Conservation (phyloP, 2,797 vertebrate species). For the Prunella strophiata region DNA sequence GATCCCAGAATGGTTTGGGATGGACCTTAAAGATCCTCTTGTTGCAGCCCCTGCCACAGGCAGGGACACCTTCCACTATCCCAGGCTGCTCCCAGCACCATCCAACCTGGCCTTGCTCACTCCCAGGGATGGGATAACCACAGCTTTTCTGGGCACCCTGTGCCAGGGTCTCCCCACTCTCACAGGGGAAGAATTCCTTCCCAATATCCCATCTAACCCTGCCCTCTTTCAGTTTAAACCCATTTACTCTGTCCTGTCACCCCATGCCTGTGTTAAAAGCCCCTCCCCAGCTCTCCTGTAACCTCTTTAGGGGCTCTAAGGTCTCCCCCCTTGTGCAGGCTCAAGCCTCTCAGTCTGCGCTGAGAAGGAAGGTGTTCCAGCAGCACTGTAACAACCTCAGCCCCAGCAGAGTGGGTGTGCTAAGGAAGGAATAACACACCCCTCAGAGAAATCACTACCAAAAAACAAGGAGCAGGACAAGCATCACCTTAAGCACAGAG, state of each 20-base stretch:
- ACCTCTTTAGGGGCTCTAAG: not conserved
- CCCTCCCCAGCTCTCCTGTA: not conserved
- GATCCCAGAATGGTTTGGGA: not conserved
- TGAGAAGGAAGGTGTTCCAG: not conserved
- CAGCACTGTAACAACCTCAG: not conserved
- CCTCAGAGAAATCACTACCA: not conserved
- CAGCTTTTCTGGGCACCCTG: accelerated
- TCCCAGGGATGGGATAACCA: not conserved
- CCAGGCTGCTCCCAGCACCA: not conserved
- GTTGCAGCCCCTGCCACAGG: accelerated
- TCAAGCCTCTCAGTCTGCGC: not conserved
- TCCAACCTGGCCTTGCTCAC: too few relatives aligned
- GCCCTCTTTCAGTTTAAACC: not conserved
- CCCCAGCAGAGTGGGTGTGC: not conserved
- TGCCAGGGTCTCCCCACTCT: not conserved
- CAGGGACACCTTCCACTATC: not conserved
- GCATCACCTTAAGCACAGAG: not conserved
- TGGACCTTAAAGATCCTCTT: not conserved
- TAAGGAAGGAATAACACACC: not conserved
- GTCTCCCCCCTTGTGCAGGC: not conserved
- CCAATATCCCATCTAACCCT: not conserved
- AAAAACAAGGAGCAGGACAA: not conserved
- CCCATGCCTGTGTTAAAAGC: not conserved
- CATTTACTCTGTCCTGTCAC: not conserved
- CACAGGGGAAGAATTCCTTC: not conserved